These are phyloP conservation scores for Argentina silus DNA, from an alignment of 2,797 vertebrate genomes.

Conservation along the genomic window DNA sequence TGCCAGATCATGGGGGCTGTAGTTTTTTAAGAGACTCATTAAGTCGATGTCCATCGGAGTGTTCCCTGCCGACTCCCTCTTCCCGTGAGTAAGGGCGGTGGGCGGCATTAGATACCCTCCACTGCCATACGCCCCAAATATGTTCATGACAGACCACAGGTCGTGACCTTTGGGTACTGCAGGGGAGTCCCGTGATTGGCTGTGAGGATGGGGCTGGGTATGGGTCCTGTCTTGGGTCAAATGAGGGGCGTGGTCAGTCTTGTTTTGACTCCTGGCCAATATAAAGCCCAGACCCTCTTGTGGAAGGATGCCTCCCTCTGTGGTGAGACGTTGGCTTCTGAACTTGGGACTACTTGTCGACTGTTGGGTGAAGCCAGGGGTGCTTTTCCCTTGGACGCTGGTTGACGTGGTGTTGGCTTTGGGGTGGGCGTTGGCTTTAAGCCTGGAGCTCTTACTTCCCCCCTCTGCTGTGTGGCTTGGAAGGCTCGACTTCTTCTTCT, in stretches of 20 bases:
- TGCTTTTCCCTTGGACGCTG: slow-evolving; percentile 60
- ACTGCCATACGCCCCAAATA: slow-evolving; percentile 59
- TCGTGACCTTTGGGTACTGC: slow-evolving; percentile 59
- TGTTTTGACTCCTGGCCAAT: slow-evolving; percentile 80
- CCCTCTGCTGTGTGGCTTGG: slow-evolving; percentile 48
- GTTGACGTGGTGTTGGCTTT: slow-evolving; percentile 68
- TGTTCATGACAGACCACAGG: slow-evolving; percentile 72
- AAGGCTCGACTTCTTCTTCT: slow-evolving; percentile 61
- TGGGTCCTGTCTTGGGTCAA: slow-evolving; percentile 51
- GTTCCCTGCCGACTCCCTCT: slow-evolving; percentile 80
- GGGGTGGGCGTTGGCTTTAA: slow-evolving; percentile 57
- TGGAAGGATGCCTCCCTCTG: slow-evolving; percentile 78
- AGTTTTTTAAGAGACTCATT: slow-evolving; percentile 91
- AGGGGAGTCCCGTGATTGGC: slow-evolving; percentile 63
- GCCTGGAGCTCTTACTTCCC: slow-evolving; percentile 61
- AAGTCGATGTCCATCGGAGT: slow-evolving; percentile 87
- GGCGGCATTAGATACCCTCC: slow-evolving; percentile 66
- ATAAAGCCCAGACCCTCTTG: slow-evolving; percentile 80
- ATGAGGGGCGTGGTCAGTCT: slow-evolving; percentile 64
- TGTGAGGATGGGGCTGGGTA: slow-evolving; percentile 53
- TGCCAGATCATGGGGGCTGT: slow-evolving; percentile 91
- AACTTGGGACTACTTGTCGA: slow-evolving; percentile 65
- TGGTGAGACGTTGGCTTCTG: slow-evolving; percentile 62
- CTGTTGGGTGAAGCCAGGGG: slow-evolving; percentile 65
- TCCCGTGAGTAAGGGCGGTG: slow-evolving; percentile 71